Base-by-base conservation (phyloP, 2,797 vertebrate species). In the Clarias platycephalus region DNA sequence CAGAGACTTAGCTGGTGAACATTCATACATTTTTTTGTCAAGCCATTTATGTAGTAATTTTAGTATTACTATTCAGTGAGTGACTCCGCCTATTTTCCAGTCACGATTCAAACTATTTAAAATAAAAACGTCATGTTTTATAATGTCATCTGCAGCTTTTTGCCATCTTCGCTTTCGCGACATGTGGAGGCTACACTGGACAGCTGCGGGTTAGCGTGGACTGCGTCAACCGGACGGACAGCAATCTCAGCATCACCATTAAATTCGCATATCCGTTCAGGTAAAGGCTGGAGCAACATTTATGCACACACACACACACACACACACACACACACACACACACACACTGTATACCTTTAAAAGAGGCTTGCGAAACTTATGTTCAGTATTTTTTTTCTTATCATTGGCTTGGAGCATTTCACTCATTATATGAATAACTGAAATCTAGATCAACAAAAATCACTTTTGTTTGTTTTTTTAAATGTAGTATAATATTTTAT, bases 121-220 rank as follows among this genome's bases (percentile, higher is more conserved):
- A 24, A 63, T 44, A 1, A 44, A 40, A 79, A n/a, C 1, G 0
- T 7, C 0, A n/a, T 12, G n/a, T 44, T 44, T 80, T 49, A 20
- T 28, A 3, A 10, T 80, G 34, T 63, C 91, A 82, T 93, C 86
- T 82, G 81, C 95, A 99, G 98, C 96, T 99, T 93, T 99, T 99
- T 97, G 96, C 98, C 91, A 98, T 99, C 93, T 99, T 99, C 96
- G 97, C 98, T 62, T 99, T 99, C 93, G 97, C 97, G 91, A 98
- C 98, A 97, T 99, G 98, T 89, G 98, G 98, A 81, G 97, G 98
- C 89, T 99, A 98, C 94, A 96, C 96, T 10, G 98, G 98, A 89
- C 96, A 95, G 93, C 96, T 99, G 93, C 94, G 95, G 92, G 95
- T 99, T 89, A 97, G 98, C 86, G 97, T 99, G 93, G 97, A 98